Percentiles rank a stretch among this genome's conserved stretches.
Evolutionary conservation across 2,888 invertebrate genomes (phyloP).

Genomic region (Scelioninae gen. 1): DNA sequence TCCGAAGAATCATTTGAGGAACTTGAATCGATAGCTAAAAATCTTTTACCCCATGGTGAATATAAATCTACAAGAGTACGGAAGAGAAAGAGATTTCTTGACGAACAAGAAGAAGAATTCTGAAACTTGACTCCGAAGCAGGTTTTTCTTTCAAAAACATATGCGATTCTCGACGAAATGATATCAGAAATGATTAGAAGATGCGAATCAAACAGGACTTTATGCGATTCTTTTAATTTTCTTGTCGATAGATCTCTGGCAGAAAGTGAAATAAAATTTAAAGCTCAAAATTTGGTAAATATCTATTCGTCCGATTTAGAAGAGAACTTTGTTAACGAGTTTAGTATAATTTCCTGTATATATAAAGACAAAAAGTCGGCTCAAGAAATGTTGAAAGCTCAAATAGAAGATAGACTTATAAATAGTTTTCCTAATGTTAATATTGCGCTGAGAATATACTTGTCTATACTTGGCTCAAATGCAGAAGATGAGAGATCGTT

Average conservation of each 20-base stretch:
- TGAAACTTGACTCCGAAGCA: constrained; percentile 2
- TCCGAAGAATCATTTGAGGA: neutral
- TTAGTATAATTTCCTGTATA: neutral
- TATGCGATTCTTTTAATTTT: constrained; percentile 4
- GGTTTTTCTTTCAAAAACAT: constrained; percentile 7
- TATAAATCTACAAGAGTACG: neutral
- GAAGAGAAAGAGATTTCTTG: neutral
- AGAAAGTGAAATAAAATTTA: constrained; percentile 6
- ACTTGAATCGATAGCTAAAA: neutral
- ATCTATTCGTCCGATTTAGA: constrained; percentile 10
- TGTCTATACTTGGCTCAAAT: constrained; percentile 9
- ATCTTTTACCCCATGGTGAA: neutral
- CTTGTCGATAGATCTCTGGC: neutral
- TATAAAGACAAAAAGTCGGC: constrained; percentile 7
- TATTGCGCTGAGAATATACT: constrained; percentile 7
- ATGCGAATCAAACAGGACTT: constrained; percentile 3
- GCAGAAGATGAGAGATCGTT: constrained; percentile 1
- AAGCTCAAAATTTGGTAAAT: constrained; percentile 5
- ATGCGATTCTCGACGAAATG: constrained; percentile 1
- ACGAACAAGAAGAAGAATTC: constrained; percentile 10
- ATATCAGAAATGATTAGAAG: constrained; percentile 10
- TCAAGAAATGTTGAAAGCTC: constrained; percentile 12
- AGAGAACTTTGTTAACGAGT: constrained; percentile 11
- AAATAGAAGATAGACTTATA: constrained; percentile 11
- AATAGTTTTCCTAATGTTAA: constrained; percentile 14